Percentiles rank a stretch among this genome's conserved stretches.
phyloP scores from a whole-genome alignment of 2,888 invertebrate genomes.

The Ctena decussata region DNA sequence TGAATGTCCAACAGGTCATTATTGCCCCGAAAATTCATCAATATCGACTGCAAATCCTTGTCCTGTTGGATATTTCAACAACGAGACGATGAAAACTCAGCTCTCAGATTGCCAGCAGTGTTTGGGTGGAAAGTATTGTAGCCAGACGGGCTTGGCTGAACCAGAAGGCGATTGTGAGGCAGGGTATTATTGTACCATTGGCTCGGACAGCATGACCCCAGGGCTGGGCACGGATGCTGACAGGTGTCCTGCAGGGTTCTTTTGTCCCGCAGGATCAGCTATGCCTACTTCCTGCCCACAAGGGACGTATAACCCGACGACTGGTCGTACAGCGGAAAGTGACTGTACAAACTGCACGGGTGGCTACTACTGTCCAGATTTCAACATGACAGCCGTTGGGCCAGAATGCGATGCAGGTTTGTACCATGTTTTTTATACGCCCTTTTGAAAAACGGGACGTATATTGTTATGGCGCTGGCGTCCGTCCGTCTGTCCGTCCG shows the following conservation, averaged over 20 bases:
- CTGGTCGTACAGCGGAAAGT: slow-evolving; percentile 66
- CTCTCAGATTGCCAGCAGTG: slow-evolving; percentile 80
- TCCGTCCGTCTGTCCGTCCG: no score
- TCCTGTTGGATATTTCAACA: slow-evolving; percentile 82
- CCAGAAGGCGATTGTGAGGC: slow-evolving; percentile 78
- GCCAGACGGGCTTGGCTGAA: slow-evolving; percentile 69
- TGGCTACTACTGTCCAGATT: slow-evolving; percentile 79
- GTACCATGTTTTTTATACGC: not conserved
- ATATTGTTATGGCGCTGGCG: no score
- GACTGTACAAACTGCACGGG: slow-evolving; percentile 81
- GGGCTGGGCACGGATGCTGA: slow-evolving; percentile 74
- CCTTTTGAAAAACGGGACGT: no score
- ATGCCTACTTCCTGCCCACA: slow-evolving; percentile 77
- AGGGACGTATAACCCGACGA: slow-evolving; percentile 76
- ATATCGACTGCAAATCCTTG: slow-evolving; percentile 79
- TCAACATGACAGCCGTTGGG: slow-evolving; percentile 71
- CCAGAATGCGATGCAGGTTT: slow-evolving; percentile 75
- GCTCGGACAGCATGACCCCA: slow-evolving; percentile 80
- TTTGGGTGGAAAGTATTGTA: slow-evolving; percentile 81
- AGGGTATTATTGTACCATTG: slow-evolving; percentile 80
- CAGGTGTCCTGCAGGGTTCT: slow-evolving; percentile 82
- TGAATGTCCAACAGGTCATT: slow-evolving; percentile 81
- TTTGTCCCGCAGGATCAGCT: slow-evolving; percentile 80
- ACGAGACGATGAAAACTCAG: slow-evolving; percentile 75
- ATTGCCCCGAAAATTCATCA: slow-evolving; percentile 82